These are phyloP conservation scores for Priocnemis perturbator DNA, from an alignment of 2,888 invertebrate genomes.

Conservation along the genomic window DNA sequence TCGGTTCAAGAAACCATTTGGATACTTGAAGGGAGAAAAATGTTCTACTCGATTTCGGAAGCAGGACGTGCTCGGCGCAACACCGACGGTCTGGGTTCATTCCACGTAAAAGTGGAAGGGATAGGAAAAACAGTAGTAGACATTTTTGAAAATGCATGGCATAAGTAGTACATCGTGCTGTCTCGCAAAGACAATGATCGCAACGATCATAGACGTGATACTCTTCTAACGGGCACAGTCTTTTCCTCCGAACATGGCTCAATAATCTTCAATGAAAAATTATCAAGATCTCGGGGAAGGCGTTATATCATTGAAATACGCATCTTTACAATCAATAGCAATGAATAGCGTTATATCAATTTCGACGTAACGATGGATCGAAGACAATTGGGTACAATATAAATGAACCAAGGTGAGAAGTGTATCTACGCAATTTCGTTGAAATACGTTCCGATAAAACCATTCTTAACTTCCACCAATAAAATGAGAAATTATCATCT, in stretches of 20 bases:
- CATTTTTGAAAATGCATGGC: conserved; percentile 42
- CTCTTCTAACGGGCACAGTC: conserved; percentile 38
- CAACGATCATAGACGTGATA: conserved; percentile 46
- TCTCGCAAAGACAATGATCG: conserved; percentile 44
- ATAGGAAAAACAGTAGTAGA: conserved; percentile 45
- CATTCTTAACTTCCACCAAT: conserved; percentile 47
- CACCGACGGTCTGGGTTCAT: conserved; percentile 44
- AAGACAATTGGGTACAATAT: conserved; percentile 44
- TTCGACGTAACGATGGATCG: conserved; percentile 45
- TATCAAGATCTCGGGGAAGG: conserved; percentile 52
- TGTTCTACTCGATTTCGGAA: conserved; percentile 53
- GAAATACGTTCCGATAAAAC: conserved; percentile 23
- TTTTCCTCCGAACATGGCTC: conserved; percentile 43
- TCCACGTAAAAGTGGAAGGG: conserved; percentile 49
- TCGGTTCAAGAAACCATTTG: conserved; percentile 53
- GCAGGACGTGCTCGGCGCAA: conserved; percentile 49
- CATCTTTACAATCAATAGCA: conserved; percentile 30
- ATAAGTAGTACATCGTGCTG: conserved; percentile 34
- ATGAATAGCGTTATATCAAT: conserved; percentile 47
- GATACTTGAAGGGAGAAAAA: conserved; percentile 51
- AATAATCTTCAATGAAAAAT: conserved; percentile 50
- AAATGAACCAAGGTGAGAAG: conserved; percentile 38
- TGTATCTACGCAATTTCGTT: conserved; percentile 1
- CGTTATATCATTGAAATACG: conserved; percentile 45
- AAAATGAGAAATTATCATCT: conserved; percentile 46